These are phyloP conservation scores for Limonius californicus DNA, from an alignment of 1,140 invertebrate species.

Conservation along the genomic window DNA sequence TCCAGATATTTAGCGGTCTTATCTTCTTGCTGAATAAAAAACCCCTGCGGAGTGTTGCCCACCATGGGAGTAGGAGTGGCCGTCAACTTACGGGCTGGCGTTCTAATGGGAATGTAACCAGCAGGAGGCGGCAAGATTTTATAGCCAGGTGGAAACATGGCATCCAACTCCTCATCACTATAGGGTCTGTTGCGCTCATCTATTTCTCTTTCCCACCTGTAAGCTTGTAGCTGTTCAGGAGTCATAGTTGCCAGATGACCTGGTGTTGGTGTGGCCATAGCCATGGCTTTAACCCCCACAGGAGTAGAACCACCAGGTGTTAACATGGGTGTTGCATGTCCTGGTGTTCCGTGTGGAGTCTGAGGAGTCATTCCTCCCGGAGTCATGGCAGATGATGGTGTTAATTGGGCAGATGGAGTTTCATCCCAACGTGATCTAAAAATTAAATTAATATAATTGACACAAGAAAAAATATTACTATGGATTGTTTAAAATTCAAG, in stretches of 20 bases:
- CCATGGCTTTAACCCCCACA: conserved; percentile 95
- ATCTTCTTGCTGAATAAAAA: conserved; percentile 92
- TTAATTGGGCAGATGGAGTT: conserved; percentile 73
- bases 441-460: conserved; percentile 9
- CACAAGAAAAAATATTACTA: neutral
- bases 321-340: conserved; percentile 60
- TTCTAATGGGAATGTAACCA: conserved; percentile 94
- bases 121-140: conserved; percentile 95
- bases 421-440: conserved; percentile 90
- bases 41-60: conserved; percentile 75
- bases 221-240: conserved; percentile 96
- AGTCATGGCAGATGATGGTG: conserved; percentile 62
- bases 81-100: conserved; percentile 93
- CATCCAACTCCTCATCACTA: conserved; percentile 95
- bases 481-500: too few relatives aligned
- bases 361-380: conserved; percentile 71
- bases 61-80: conserved; percentile 97
- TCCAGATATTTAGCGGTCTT: conserved; percentile 86
- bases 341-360: conserved; percentile 64
- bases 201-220: conserved; percentile 98
- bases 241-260: conserved; percentile 96
- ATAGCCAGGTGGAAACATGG: conserved; percentile 96
- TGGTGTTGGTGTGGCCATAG: conserved; percentile 94
- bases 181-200: conserved; percentile 95
- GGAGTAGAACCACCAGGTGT: conserved; percentile 84